phyloP scores from a whole-genome alignment of 2,888 invertebrate species.

The Caenorhabditis panamensis region DNA sequence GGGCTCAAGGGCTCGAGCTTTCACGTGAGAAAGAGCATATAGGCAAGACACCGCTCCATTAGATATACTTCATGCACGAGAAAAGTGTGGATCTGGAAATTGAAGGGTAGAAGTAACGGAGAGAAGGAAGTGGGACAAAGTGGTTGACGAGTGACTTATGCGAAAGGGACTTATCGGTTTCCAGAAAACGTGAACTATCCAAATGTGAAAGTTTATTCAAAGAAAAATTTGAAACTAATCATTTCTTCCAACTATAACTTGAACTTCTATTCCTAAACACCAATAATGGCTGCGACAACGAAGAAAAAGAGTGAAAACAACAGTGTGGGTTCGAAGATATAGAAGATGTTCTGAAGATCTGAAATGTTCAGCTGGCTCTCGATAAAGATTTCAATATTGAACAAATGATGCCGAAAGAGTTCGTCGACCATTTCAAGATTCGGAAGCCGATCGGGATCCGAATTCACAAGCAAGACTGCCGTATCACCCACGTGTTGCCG shows the following conservation, averaged over 20 bases:
- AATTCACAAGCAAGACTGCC: slow-evolving; percentile 65
- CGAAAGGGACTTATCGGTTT: no score
- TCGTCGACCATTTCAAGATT: slow-evolving; percentile 48
- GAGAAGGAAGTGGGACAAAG: not conserved
- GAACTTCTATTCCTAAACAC: not conserved
- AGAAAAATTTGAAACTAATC: no score
- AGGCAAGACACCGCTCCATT: no score
- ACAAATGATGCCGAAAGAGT: slow-evolving; percentile 47
- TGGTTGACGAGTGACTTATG: not conserved
- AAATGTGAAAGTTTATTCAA: no score
- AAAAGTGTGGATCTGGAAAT: slow-evolving; percentile 2
- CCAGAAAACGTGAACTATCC: no score
- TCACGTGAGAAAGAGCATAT: no score
- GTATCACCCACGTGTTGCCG: slow-evolving; percentile 65
- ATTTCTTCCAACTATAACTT: no score
- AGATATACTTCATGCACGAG: not conserved
- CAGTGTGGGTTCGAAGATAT: slow-evolving; percentile 14
- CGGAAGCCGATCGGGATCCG: slow-evolving; percentile 67
- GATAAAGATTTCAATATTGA: slow-evolving; percentile 57
- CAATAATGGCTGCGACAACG: not conserved
- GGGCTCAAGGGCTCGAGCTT: no score
- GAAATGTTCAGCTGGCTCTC: slow-evolving; percentile 36
- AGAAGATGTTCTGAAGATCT: not conserved
- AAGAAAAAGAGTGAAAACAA: slow-evolving; percentile 39
- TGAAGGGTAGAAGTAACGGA: not conserved